phyloP scores from a whole-genome alignment of 2,888 invertebrate species.

The Drosophila buzzatii region DNA sequence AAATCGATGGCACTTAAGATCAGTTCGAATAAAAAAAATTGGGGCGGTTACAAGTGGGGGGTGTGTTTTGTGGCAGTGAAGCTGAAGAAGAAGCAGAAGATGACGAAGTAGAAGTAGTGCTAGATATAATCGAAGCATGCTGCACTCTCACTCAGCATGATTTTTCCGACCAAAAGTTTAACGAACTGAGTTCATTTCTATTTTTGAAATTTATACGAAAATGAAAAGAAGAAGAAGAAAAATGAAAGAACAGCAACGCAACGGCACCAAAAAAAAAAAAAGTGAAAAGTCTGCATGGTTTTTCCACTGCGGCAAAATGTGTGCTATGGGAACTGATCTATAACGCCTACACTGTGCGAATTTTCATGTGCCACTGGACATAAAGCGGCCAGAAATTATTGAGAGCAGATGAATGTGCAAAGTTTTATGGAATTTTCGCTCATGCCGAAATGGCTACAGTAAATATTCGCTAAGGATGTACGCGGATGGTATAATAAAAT shows the following conservation, averaged over 20 bases:
- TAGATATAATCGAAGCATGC: slow-evolving; percentile 48
- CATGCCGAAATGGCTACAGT: slow-evolving; percentile 36
- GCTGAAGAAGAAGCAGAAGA: not conserved
- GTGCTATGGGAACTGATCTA: slow-evolving; percentile 54
- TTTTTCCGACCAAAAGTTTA: slow-evolving; percentile 82
- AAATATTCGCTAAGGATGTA: slow-evolving; percentile 5
- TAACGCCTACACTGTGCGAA: slow-evolving; percentile 79
- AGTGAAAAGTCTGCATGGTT: slow-evolving; percentile 80
- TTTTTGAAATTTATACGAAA: slow-evolving; percentile 83
- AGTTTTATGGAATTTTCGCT: slow-evolving; percentile 2
- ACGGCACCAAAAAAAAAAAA: slow-evolving; percentile 48
- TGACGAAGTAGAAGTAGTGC: not conserved
- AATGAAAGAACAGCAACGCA: slow-evolving; percentile 38
- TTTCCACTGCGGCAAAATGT: slow-evolving; percentile 56
- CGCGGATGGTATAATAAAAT: too few species aligned
- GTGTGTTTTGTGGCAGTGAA: slow-evolving; percentile 4
- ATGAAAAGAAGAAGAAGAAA: slow-evolving; percentile 10
- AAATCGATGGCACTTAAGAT: slow-evolving; percentile 52
- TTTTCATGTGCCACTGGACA: slow-evolving; percentile 65
- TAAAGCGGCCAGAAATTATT: slow-evolving; percentile 47
- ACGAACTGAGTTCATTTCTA: slow-evolving; percentile 86
- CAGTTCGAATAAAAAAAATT: slow-evolving; percentile 4
- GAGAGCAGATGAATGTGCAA: slow-evolving; percentile 57
- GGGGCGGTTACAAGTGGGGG: not conserved
- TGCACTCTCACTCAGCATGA: slow-evolving; percentile 65